These are phyloP conservation scores for Acleris laterana DNA, from an alignment of 2,888 invertebrate genomes.

Conservation along the genomic window DNA sequence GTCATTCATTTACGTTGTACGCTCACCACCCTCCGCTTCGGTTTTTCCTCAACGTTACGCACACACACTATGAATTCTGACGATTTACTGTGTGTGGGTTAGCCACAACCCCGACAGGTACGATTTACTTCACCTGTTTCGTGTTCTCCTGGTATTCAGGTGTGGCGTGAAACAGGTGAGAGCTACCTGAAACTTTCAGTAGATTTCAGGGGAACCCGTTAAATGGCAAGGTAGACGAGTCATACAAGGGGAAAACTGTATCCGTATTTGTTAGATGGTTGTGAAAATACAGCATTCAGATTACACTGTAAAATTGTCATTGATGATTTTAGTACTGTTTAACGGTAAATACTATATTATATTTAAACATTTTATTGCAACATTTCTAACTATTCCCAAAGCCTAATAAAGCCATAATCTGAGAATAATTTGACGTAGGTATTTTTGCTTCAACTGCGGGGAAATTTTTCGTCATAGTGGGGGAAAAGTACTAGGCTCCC, in stretches of 20 bases:
- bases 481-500: slow-evolving; percentile 68
- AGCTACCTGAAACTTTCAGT: slow-evolving; percentile 51
- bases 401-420: no score
- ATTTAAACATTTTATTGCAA: not conserved
- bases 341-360: not conserved
- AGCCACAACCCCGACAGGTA: slow-evolving; percentile 50
- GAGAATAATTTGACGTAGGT: no score
- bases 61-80: slow-evolving; percentile 11
- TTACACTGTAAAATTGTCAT: no score
- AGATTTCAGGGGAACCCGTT: slow-evolving; percentile 32
- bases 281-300: not conserved
- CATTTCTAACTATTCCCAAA: no score
- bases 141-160: slow-evolving; percentile 69
- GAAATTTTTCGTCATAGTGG: slow-evolving; percentile 73
- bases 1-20: not conserved
- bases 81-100: slow-evolving; percentile 35
- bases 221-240: slow-evolving; percentile 6
- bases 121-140: slow-evolving; percentile 47
- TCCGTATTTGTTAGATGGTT: not conserved
- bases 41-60: slow-evolving; percentile 8
- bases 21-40: slow-evolving; percentile 9
- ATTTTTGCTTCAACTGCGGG: slow-evolving; percentile 47
- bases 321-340: no score
- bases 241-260: not conserved
- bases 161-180: slow-evolving; percentile 67